phyloP scores from a whole-genome alignment of 2,888 invertebrate species.

The Nemurella pictetii region DNA sequence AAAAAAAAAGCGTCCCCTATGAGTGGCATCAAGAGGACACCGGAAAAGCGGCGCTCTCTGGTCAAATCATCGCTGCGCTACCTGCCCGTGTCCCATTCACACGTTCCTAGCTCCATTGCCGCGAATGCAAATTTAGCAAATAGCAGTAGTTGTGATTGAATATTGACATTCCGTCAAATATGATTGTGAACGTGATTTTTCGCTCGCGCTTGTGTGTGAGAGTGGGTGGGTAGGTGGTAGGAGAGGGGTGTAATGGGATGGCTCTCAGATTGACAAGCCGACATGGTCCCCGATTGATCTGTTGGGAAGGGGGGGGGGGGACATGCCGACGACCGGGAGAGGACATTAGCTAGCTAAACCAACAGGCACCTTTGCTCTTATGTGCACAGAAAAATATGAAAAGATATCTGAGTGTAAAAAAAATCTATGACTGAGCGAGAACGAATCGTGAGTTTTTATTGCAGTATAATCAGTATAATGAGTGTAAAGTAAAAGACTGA shows the following conservation, averaged over 20 bases:
- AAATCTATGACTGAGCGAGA: too few species aligned
- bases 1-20: background rate
- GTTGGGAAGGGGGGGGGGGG: background rate
- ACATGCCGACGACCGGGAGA: background rate
- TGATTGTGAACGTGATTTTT: background rate
- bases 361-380: background rate
- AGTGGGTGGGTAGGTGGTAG: background rate
- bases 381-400: background rate
- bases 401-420: background rate
- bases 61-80: background rate
- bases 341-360: background rate
- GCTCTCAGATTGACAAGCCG: background rate
- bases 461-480: too few species aligned
- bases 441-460: too few species aligned
- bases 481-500: too few species aligned
- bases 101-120: background rate
- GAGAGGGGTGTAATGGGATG: background rate
- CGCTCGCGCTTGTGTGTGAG: background rate
- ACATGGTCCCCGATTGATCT: conserved; percentile 5
- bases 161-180: background rate
- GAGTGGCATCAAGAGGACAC: background rate
- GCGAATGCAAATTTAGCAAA: background rate
- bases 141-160: background rate
- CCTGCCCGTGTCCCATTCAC: background rate
- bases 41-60: background rate